phyloP scores from a whole-genome alignment of 2,888 invertebrate genomes.

The Branchinecta sandiegonensis region DNA sequence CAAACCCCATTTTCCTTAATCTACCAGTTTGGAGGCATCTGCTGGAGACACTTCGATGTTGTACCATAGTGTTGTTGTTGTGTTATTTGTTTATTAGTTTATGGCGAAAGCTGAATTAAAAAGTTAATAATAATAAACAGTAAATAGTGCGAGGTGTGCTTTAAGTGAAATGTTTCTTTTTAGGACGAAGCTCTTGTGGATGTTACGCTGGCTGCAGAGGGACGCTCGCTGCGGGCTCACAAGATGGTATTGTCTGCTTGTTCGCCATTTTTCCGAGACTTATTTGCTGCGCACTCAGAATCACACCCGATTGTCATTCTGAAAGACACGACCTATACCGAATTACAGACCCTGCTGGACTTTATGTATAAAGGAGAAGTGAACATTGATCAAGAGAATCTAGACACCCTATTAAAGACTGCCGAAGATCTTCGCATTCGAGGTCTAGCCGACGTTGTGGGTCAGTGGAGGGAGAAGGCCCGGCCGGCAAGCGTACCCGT shows the following conservation, averaged over 20 bases:
- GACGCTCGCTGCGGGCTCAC: constrained; percentile 85
- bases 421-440: constrained; percentile 86
- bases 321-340: constrained; percentile 81
- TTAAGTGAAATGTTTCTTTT: constrained; percentile 35
- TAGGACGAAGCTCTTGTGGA: constrained; percentile 90
- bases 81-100: too few relatives aligned
- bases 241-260: constrained; percentile 90
- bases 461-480: not conserved
- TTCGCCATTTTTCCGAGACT: constrained; percentile 84
- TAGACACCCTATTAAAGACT: constrained; percentile 75
- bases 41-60: too few relatives aligned
- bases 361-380: constrained; percentile 95
- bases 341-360: constrained; percentile 78
- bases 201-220: constrained; percentile 92
- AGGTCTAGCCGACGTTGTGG: constrained; percentile 79
- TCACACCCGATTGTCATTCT: constrained; percentile 85
- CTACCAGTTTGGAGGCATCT: too few relatives aligned
- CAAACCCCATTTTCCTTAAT: too few relatives aligned
- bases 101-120: too few relatives aligned
- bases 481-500: not conserved
- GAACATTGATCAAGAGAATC: constrained; percentile 83
- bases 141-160: too few relatives aligned
- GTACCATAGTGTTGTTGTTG: too few relatives aligned
- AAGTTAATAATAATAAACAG: too few relatives aligned
- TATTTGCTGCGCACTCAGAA: constrained; percentile 83